These are phyloP conservation scores for Cyphomyrmex costatus DNA, from an alignment of 1,140 invertebrate genomes.

Conservation along the genomic window DNA sequence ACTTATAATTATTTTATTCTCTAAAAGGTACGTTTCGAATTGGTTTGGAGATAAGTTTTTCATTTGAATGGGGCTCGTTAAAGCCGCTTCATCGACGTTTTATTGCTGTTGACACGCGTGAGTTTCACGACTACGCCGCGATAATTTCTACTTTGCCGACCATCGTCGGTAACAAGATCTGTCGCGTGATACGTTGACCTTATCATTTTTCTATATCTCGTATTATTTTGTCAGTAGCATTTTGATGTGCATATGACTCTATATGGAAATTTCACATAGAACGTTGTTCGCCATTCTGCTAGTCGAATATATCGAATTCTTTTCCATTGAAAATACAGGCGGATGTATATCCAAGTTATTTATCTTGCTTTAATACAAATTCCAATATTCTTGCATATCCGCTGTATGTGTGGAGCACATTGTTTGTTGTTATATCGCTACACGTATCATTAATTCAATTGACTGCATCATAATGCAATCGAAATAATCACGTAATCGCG, in stretches of 20 bases:
- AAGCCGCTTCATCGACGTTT: background rate
- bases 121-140: background rate
- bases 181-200: background rate
- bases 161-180: constrained; percentile 36
- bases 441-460: constrained; percentile 10
- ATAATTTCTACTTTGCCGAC: constrained; percentile 52
- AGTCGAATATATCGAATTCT: background rate
- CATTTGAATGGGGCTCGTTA: background rate
- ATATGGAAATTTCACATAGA: constrained; percentile 30
- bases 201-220: constrained; percentile 40
- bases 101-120: background rate
- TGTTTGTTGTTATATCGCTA: background rate
- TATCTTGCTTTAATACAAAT: constrained; percentile 46
- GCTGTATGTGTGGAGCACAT: background rate
- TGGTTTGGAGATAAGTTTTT: background rate
- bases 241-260: constrained; percentile 32
- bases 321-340: background rate
- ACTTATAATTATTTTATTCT: background rate
- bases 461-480: background rate
- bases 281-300: background rate
- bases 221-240: constrained; percentile 34
- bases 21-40: background rate
- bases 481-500: constrained; percentile 32
- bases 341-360: background rate
- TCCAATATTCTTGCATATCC: constrained; percentile 3